Evolutionary conservation across 1,140 invertebrate genomes (phyloP), one percentile per base, ranked within the genome.

Genomic region (Aradophagus sp.): DNA sequence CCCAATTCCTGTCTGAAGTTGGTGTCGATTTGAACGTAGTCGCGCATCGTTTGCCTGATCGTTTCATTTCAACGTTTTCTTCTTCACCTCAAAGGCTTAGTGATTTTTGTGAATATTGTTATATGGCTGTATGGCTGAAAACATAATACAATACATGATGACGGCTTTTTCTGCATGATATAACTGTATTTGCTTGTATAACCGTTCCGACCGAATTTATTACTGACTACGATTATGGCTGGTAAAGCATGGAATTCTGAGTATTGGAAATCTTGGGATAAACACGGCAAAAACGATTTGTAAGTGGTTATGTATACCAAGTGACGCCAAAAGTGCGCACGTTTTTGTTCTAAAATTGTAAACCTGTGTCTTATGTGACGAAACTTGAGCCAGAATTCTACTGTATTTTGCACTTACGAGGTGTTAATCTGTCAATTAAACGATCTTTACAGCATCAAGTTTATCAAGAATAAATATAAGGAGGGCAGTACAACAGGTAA

Each of bases 201-300:
- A n/a, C n/a, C n/a, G 15, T 79, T 76, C 82, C 77, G 78, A 74
- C 79, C 68, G 44, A 2, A 42, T 13, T 41, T 38, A 62, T 63
- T 53, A 20, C 62, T 62, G 27, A 59, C 20, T 50, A 59, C 55
- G 36, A 62, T 45, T 73, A 87, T 87, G 86, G 81, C 85, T 69
- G 80, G 75, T 78, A 85, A 84, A 84, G 58, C 70, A 75, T 85
- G 86, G 80, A 85, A 80, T 78, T 61, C 84, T 20, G 89, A 90
- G 56, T 82, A 89, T 77, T 90, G 89, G 89, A 89, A 90, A 86
- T 86, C 86, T 78, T 90, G 89, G 89, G 89, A 90, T 74, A 90
- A 89, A 83, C 87, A 86, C 52, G 89, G 89, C 59, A 89, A 87
- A 85, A 86, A 82, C 73, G 89, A 89, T 82, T 90, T 89, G 89